Conservation (phyloP, 2,888 invertebrate species). For the Ophonus ardosiacus region DNA sequence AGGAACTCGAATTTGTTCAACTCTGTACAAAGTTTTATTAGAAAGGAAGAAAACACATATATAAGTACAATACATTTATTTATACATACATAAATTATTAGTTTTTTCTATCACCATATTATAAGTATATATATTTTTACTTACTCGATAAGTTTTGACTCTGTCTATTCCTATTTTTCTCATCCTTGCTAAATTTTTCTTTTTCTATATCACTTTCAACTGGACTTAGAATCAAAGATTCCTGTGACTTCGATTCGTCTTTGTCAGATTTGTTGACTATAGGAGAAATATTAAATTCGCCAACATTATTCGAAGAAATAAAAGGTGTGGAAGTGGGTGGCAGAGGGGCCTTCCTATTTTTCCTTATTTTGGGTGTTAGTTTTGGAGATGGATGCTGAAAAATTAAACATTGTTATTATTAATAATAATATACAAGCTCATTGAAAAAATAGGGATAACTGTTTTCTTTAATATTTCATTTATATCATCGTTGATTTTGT, state of each 20-base stretch:
- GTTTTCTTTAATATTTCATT: no score
- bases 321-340: conserved; percentile 76
- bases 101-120: neutral
- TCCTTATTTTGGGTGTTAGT: conserved; percentile 78
- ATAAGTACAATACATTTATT: neutral
- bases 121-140: neutral
- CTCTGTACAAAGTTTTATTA: no score
- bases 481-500: no score
- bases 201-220: conserved; percentile 75
- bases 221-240: conserved; percentile 63
- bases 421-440: no score
- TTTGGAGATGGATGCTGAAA: conserved; percentile 72
- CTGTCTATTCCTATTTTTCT: conserved; percentile 78
- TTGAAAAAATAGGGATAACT: no score
- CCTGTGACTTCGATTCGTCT: conserved; percentile 1
- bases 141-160: conserved; percentile 69
- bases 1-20: no score
- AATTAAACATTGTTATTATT: neutral
- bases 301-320: conserved; percentile 17
- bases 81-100: neutral
- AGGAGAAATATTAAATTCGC: conserved; percentile 20
- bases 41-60: no score
- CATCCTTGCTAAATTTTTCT: conserved; percentile 80
- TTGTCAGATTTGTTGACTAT: neutral
- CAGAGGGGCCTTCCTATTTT: conserved; percentile 83